phyloP scores from a whole-genome alignment of 2,113 vertebrate species.

The Bubalus kerabau region DNA sequence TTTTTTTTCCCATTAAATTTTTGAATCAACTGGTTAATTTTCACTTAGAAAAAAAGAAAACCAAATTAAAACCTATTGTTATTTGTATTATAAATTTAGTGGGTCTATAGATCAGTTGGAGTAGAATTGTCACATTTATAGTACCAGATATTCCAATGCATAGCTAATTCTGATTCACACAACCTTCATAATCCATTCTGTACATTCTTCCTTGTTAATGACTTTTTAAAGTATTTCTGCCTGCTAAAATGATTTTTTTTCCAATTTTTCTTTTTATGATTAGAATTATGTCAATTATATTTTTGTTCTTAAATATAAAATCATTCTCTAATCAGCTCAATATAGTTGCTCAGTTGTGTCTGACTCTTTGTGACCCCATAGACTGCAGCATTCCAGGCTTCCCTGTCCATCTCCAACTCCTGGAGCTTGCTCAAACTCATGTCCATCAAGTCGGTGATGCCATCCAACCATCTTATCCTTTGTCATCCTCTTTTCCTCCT shows the following conservation, averaged over 20 bases:
- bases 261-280: neutral
- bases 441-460: neutral
- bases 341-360: neutral
- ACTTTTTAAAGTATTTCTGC: neutral
- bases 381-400: neutral
- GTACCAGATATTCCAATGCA: neutral
- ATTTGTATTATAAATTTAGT: constrained; percentile 17
- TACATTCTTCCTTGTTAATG: neutral
- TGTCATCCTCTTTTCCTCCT: neutral
- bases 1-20: neutral
- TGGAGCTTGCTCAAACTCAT: neutral
- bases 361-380: neutral
- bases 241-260: neutral
- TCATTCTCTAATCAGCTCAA: neutral
- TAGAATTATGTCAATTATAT: neutral
- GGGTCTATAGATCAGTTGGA: neutral
- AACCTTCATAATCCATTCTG: neutral
- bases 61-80: neutral
- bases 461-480: neutral
- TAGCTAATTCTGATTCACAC: neutral
- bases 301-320: constrained; percentile 32
- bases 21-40: neutral
- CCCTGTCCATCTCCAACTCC: neutral
- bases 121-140: neutral
- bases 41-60: neutral